phyloP scores from a whole-genome alignment of 2,797 vertebrate genomes.

The Trematomus bernacchii region DNA sequence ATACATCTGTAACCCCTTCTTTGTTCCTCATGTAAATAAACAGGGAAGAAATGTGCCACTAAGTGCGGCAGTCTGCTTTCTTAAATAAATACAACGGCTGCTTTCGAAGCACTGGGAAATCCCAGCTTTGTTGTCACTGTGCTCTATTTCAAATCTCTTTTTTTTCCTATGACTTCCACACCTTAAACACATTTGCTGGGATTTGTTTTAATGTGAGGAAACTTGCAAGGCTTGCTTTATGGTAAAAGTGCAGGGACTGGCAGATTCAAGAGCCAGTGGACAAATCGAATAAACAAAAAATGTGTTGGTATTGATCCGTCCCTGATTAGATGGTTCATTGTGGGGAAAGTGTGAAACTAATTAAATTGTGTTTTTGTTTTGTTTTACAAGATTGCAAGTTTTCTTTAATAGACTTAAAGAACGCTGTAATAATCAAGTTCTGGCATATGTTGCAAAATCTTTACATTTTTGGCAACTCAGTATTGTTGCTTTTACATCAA shows the following conservation, averaged over 20 bases:
- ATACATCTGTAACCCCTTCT: slow-evolving; percentile 54
- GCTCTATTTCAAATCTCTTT: slow-evolving; percentile 15
- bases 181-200: slow-evolving; percentile 17
- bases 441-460: slow-evolving; percentile 8
- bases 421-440: neutral
- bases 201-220: slow-evolving; percentile 17
- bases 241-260: slow-evolving; percentile 35
- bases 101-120: slow-evolving; percentile 37
- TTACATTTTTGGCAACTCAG: neutral
- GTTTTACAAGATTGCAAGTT: neutral
- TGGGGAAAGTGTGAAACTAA: slow-evolving; percentile 14
- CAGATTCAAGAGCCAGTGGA: slow-evolving; percentile 26
- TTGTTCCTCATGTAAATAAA: slow-evolving; percentile 67
- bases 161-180: slow-evolving; percentile 16
- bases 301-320: slow-evolving; percentile 39
- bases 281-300: slow-evolving; percentile 42
- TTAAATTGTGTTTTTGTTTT: slow-evolving; percentile 15
- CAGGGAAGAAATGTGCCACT: slow-evolving; percentile 6
- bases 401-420: neutral
- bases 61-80: slow-evolving; percentile 16
- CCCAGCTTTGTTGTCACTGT: slow-evolving; percentile 38
- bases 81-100: slow-evolving; percentile 35
- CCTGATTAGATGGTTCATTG: slow-evolving; percentile 42
- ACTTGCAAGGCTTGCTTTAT: slow-evolving; percentile 32
- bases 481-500: slow-evolving; percentile 15